Percentiles rank a stretch among this genome's conserved stretches.
Evolutionary conservation across 2,888 invertebrate species (phyloP).

Genomic region (Aethes cnicana): DNA sequence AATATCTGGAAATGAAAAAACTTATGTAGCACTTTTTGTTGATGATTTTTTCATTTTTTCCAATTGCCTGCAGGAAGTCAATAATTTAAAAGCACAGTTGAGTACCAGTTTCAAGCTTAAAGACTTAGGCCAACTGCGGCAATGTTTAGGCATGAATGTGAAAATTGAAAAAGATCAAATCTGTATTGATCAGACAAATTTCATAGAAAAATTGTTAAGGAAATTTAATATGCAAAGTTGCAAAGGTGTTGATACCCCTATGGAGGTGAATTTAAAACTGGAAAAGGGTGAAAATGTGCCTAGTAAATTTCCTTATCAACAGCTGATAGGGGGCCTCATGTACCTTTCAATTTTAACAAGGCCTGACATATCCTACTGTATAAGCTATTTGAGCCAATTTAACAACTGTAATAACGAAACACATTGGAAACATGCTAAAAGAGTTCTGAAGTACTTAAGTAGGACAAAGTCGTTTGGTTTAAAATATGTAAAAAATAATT

Average conservation of each 20-base stretch:
- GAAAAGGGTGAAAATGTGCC: constrained; percentile 1
- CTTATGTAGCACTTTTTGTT: constrained; percentile 35
- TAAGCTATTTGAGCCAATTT: constrained; percentile 11
- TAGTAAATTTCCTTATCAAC: constrained; percentile 4
- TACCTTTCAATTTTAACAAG: constrained; percentile 3
- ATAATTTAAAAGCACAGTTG: no score
- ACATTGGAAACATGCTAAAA: constrained; percentile 9
- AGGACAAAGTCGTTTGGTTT: neutral
- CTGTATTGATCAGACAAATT: constrained; percentile 19
- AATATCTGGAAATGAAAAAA: constrained; percentile 25
- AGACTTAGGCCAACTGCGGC: constrained; percentile 26
- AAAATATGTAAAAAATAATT: neutral
- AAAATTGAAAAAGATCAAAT: constrained; percentile 25
- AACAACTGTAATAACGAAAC: constrained; percentile 2
- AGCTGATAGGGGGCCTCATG: constrained; percentile 7
- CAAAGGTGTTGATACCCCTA: constrained; percentile 22
- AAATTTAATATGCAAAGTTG: constrained; percentile 28
- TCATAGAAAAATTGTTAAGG: constrained; percentile 15
- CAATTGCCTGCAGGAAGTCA: no score
- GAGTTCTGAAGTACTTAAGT: constrained; percentile 8
- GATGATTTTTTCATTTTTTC: constrained; percentile 38
- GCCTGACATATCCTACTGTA: constrained; percentile 7
- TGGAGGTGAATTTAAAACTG: constrained; percentile 27
- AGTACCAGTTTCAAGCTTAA: constrained; percentile 27
- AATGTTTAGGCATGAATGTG: constrained; percentile 32